phyloP scores from a whole-genome alignment of 1,140 invertebrate species.

The Holotrichia oblita region DNA sequence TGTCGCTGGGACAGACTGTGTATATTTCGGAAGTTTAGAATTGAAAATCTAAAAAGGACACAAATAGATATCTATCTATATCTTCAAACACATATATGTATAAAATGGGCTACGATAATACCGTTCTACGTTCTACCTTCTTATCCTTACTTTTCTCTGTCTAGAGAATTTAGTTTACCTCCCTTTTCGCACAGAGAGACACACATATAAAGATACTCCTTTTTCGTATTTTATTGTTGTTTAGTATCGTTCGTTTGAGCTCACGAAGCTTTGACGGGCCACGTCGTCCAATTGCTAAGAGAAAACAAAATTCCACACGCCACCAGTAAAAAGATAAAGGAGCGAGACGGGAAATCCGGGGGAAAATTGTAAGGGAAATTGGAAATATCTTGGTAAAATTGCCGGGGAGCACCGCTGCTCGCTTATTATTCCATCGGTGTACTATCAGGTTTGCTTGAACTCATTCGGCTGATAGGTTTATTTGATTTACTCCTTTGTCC shows the following conservation, averaged over 20 bases:
- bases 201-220: background rate
- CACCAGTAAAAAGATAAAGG: slow-evolving; percentile 25
- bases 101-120: too few relatives aligned
- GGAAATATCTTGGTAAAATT: slow-evolving; percentile 28
- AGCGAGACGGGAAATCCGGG: background rate
- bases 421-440: slow-evolving; percentile 30
- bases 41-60: too few relatives aligned
- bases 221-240: background rate
- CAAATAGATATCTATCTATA: too few relatives aligned
- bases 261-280: background rate
- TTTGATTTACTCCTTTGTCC: slow-evolving; percentile 32
- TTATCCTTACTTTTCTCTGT: too few relatives aligned
- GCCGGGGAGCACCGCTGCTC: background rate
- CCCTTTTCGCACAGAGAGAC: background rate
- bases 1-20: too few relatives aligned
- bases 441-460: slow-evolving; percentile 35
- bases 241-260: background rate
- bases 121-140: too few relatives aligned
- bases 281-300: background rate
- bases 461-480: slow-evolving; percentile 33
- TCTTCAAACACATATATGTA: too few relatives aligned
- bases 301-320: background rate
- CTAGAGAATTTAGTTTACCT: background rate
- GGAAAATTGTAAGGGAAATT: slow-evolving; percentile 33
- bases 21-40: too few relatives aligned